Percentiles rank a stretch among this genome's conserved stretches.
Conservation (phyloP, 2,113 vertebrate species). For the Labrus mixtus region DNA sequence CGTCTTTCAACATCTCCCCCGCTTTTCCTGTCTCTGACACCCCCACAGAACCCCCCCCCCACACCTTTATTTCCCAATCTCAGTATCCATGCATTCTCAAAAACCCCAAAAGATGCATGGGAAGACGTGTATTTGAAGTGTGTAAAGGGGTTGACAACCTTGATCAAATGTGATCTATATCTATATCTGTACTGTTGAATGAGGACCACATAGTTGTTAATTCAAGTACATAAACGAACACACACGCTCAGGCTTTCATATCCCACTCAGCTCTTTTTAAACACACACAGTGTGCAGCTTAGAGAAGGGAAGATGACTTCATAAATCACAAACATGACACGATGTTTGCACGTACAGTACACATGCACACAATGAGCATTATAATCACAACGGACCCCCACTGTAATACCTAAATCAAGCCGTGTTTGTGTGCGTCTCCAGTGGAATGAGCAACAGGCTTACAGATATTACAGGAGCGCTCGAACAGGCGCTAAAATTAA, state of each 20-base stretch:
- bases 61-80: slow-evolving; percentile 20
- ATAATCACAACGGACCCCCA: slow-evolving; percentile 11
- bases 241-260: not conserved
- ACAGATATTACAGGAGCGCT: slow-evolving; percentile 10
- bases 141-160: slow-evolving; percentile 13
- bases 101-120: not conserved
- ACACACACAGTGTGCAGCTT: slow-evolving; percentile 41
- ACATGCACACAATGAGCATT: not conserved
- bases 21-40: slow-evolving; percentile 9
- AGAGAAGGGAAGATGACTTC: slow-evolving; percentile 20
- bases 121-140: no score
- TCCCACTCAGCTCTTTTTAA: slow-evolving; percentile 33
- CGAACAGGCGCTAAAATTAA: slow-evolving; percentile 49
- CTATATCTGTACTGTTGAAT: no score
- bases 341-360: not conserved
- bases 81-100: slow-evolving; percentile 2
- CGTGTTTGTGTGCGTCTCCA: slow-evolving; percentile 10
- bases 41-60: slow-evolving; percentile 25
- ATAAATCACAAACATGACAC: slow-evolving; percentile 46
- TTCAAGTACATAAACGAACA: slow-evolving; percentile 48
- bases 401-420: slow-evolving; percentile 5
- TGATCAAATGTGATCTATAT: no score
- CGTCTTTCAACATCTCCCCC: slow-evolving; percentile 47
- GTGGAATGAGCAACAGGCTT: slow-evolving; percentile 17
- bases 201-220: no score